Percentiles rank a stretch among this genome's conserved stretches.
phyloP scores from a whole-genome alignment of 1,140 invertebrate genomes.

The Achroia grisella region DNA sequence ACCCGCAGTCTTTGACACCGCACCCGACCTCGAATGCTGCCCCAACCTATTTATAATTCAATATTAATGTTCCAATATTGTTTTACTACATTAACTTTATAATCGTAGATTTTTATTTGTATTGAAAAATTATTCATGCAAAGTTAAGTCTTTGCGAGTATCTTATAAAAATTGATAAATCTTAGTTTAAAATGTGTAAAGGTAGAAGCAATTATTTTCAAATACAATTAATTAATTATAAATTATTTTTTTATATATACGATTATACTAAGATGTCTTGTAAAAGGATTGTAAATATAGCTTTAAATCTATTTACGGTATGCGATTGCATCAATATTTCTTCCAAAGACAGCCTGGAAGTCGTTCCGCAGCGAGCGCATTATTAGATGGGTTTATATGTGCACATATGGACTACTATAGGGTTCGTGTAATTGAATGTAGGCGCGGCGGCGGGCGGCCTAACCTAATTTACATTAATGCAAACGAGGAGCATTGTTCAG shows the following conservation, averaged over 20 bases:
- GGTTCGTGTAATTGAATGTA: conserved; percentile 64
- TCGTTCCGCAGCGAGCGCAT: conserved; percentile 44
- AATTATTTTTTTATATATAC: too few relatives aligned
- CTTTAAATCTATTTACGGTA: conserved; percentile 10
- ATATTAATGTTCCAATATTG: conserved; percentile 16
- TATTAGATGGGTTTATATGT: conserved; percentile 49
- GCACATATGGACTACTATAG: conserved; percentile 59
- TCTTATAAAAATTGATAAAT: too few relatives aligned
- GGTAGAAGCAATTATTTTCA: too few relatives aligned
- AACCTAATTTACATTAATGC: conserved; percentile 73
- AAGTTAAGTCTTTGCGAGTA: too few relatives aligned
- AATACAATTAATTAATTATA: too few relatives aligned
- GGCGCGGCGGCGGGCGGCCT: conserved; percentile 60
- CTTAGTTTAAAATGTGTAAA: too few relatives aligned
- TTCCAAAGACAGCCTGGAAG: conserved; percentile 31
- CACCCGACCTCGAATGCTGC: conserved; percentile 26
- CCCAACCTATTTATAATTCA: conserved; percentile 32
- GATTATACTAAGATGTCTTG: conserved; percentile 8
- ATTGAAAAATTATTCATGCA: too few relatives aligned
- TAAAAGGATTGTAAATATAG: conserved; percentile 4
- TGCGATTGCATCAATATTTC: conserved; percentile 10
- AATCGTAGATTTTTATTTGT: too few relatives aligned
- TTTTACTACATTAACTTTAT: conserved; percentile 11
- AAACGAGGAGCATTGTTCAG: conserved; percentile 72
- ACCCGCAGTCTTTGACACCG: conserved; percentile 54